Base-by-base conservation (phyloP, 2,797 vertebrate genomes). In the Melanotaenia maccullochi region DNA sequence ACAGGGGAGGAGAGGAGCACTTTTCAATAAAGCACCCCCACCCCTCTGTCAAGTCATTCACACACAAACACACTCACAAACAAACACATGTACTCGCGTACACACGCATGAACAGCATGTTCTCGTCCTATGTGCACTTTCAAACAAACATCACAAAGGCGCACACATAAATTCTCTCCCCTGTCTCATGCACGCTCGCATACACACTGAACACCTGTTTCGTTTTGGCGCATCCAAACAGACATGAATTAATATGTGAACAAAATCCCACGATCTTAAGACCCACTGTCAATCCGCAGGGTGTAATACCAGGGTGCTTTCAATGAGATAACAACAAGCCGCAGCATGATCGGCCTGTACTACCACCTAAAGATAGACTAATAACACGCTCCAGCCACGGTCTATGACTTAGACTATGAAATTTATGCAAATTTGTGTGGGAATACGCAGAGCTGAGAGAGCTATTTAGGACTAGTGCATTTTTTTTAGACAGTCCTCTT, bases 181-280 rank as follows among this genome's bases (percentile, higher is more conserved):
- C 61, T 44, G 63, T 60, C 76, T 58, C 71, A 22, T 70, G 32
- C 78, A 69, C 69, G 71, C 83, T 76, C 84, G 79, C 89, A 86
- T 82, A 91, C 65, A 91, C 89, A 89, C 85, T 73, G 87, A 91
- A 94, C 94, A 95, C 93, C 93, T 94, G 93, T 94, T 93, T 92
- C 90, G 91, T 91, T 92, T 89, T 76, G 75, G 85, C 73, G 69
- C 89, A 90, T 92, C 92, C 87, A 88, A 88, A 87, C 90, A 92
- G 92, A 92, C 90, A 88, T 90, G 90, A 86, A 92, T 90, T 90
- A 88, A 92, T 92, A 93, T 85, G 90, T 87, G 86, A 90, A 89
- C 86, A 91, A 92, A 44, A 93, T 94, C 94, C 93, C 93, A 95
- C 93, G 92, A 91, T 94, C 93, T 90, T 87, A 90, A 90, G 90